These are phyloP conservation scores for Ptychoptera contaminata DNA, from an alignment of 2,888 invertebrate genomes.

Conservation along the genomic window DNA sequence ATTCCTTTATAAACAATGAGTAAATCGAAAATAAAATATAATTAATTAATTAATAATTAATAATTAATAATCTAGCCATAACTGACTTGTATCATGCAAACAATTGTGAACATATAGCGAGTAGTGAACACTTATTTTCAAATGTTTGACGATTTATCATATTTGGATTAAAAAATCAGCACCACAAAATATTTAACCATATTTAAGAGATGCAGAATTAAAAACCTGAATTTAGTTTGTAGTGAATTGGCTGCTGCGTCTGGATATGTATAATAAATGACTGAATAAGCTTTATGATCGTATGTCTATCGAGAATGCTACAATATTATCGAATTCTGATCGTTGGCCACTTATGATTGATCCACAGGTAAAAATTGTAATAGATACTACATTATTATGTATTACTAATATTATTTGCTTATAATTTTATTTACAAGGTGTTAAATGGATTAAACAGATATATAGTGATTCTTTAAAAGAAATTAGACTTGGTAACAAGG, in stretches of 20 bases:
- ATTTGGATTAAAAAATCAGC: too few relatives aligned
- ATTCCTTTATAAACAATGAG: too few relatives aligned
- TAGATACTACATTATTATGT: not conserved
- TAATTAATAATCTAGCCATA: too few relatives aligned
- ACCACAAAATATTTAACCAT: slow-evolving; percentile 86
- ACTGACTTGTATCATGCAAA: too few relatives aligned
- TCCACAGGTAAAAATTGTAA: slow-evolving; percentile 55
- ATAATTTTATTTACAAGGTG: slow-evolving; percentile 62
- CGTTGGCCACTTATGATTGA: slow-evolving; percentile 97
- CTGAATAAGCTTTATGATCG: slow-evolving; percentile 88
- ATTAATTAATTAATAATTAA: too few relatives aligned
- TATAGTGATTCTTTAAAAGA: slow-evolving; percentile 68
- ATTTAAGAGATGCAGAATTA: slow-evolving; percentile 84
- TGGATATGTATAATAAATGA: slow-evolving; percentile 93
- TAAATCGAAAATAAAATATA: too few relatives aligned
- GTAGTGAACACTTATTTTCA: too few relatives aligned
- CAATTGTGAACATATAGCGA: too few relatives aligned
- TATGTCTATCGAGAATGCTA: slow-evolving; percentile 96
- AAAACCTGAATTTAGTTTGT: slow-evolving; percentile 83
- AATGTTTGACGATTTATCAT: too few relatives aligned
- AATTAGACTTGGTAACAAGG: slow-evolving; percentile 82
- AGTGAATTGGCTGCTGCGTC: slow-evolving; percentile 90
- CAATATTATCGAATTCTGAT: slow-evolving; percentile 83
- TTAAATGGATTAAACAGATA: slow-evolving; percentile 93
- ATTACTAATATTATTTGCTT: slow-evolving; percentile 6